Percentiles rank a stretch among this genome's conserved stretches.
Conservation (phyloP, 2,113 vertebrate genomes). For the Mormyrus lacerda region DNA sequence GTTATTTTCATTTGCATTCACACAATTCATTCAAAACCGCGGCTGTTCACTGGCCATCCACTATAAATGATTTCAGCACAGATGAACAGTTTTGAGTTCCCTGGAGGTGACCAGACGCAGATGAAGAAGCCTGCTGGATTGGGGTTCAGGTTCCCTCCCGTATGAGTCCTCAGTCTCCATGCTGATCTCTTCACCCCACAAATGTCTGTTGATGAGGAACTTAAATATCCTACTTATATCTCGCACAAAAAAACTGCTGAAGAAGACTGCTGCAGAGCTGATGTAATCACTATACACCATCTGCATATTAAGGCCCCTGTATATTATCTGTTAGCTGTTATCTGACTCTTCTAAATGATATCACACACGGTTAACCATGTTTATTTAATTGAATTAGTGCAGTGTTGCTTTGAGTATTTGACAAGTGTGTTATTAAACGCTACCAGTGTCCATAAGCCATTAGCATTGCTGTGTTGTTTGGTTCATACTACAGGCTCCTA, state of each 20-base stretch:
- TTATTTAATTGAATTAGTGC: not conserved
- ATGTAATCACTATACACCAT: not conserved
- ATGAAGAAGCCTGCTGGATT: not conserved
- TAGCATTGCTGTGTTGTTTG: not conserved
- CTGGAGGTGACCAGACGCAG: not conserved
- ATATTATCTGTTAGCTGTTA: not conserved
- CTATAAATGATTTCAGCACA: not conserved
- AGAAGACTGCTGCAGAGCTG: not conserved
- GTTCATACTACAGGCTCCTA: not conserved
- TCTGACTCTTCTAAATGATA: not conserved
- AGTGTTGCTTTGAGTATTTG: not conserved
- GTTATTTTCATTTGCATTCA: not conserved
- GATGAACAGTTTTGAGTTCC: not conserved
- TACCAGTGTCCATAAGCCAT: not conserved
- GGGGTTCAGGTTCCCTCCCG: not conserved
- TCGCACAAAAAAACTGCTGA: not conserved
- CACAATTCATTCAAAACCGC: not conserved
- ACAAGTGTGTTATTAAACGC: not conserved
- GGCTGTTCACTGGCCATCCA: not conserved
- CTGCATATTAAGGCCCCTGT: not conserved
- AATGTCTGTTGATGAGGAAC: not conserved
- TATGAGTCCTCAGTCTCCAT: not conserved
- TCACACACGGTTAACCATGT: not conserved
- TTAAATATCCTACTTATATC: not conserved
- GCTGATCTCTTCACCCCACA: not conserved